Percentiles rank a stretch among this genome's conserved stretches.
phyloP scores from a whole-genome alignment of 2,797 vertebrate genomes.

The Sebastes cheni region DNA sequence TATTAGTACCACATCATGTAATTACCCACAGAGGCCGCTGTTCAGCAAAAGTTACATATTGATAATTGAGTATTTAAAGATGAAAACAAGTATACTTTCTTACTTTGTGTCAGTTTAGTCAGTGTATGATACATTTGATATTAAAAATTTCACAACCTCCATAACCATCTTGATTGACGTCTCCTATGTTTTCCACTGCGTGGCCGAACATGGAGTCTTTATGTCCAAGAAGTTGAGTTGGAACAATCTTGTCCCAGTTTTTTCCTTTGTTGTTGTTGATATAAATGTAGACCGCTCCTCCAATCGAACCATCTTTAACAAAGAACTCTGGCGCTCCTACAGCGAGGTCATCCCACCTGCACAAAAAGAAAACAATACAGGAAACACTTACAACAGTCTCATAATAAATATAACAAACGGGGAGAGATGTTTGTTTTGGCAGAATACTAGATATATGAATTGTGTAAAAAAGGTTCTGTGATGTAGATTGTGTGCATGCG shows the following conservation, averaged over 20 bases:
- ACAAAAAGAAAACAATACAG: neutral
- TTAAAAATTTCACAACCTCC: slow-evolving; percentile 78
- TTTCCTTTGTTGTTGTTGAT: slow-evolving; percentile 85
- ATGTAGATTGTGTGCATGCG: neutral
- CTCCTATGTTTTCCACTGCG: slow-evolving; percentile 90
- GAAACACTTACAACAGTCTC: neutral
- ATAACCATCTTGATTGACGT: slow-evolving; percentile 91
- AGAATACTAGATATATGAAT: neutral
- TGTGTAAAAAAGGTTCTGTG: neutral
- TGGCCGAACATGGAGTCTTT: slow-evolving; percentile 94
- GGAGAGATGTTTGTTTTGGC: neutral
- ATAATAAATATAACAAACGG: neutral
- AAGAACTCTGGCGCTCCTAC: slow-evolving; percentile 93
- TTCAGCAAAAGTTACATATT: neutral
- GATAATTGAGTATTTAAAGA: neutral
- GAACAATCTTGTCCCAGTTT: slow-evolving; percentile 83
- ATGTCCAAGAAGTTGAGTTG: slow-evolving; percentile 83
- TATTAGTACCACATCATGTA: neutral
- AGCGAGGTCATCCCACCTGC: slow-evolving; percentile 93
- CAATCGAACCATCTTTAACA: slow-evolving; percentile 84
- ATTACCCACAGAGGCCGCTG: neutral
- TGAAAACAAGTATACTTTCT: neutral
- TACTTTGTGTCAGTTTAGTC: neutral
- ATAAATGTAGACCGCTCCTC: slow-evolving; percentile 91
- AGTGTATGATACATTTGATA: neutral